A percentile compares a stretch with the other conserved stretches of the same genome.
Evolutionary conservation across 2,113 vertebrate genomes (phyloP).

Genomic region (Crotalus helleri): DNA sequence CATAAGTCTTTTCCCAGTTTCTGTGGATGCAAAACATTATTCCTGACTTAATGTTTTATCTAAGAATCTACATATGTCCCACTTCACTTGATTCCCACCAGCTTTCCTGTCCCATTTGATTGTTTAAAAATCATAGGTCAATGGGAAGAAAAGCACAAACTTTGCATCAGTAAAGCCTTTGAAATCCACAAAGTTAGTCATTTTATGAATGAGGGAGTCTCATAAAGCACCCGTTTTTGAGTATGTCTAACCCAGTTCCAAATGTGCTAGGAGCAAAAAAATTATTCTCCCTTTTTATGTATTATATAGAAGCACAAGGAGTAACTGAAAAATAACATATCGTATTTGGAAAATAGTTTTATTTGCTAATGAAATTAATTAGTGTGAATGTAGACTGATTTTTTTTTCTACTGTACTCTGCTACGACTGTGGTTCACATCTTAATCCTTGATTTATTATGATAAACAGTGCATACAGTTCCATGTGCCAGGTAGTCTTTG

Average conservation of each 20-base stretch:
- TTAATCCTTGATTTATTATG: background rate
- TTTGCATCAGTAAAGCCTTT: background rate
- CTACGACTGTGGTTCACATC: background rate
- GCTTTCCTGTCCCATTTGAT: background rate
- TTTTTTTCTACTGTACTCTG: background rate
- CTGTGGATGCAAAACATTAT: background rate
- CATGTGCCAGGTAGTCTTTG: background rate
- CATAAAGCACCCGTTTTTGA: background rate
- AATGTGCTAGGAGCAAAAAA: background rate
- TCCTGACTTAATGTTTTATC: background rate
- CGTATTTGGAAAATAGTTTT: background rate
- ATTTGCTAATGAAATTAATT: background rate
- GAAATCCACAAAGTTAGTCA: background rate
- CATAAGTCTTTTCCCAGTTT: background rate
- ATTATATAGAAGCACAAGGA: background rate
- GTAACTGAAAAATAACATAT: background rate
- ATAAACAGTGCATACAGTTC: background rate
- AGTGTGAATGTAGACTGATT: background rate
- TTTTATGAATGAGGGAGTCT: background rate
- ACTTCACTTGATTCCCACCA: background rate
- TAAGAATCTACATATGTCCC: background rate
- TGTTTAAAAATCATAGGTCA: background rate
- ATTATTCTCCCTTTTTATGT: background rate
- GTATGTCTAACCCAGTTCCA: background rate
- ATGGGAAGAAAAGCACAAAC: background rate